Percentiles rank a stretch among this genome's conserved stretches.
phyloP scores from a whole-genome alignment of 2,888 invertebrate species.

The Oeneis ivallda region DNA sequence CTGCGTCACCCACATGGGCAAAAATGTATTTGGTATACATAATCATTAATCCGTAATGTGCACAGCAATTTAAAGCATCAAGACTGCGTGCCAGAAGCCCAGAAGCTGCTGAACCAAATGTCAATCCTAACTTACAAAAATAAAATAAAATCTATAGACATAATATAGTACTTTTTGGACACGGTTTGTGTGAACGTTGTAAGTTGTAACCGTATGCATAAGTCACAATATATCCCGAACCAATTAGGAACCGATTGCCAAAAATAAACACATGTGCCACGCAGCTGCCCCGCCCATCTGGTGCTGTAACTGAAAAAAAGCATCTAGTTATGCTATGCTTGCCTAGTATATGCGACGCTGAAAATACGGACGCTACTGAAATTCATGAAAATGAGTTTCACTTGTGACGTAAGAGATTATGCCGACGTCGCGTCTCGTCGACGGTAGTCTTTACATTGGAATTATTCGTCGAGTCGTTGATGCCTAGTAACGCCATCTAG shows the following conservation, averaged over 20 bases:
- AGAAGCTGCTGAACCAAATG: too few species aligned
- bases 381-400: slow-evolving; percentile 34
- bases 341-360: slow-evolving; percentile 56
- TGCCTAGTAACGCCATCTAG: slow-evolving; percentile 36
- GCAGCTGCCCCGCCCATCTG: slow-evolving; percentile 30
- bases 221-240: slow-evolving; percentile 3
- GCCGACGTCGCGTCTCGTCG: neutral
- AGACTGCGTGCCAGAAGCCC: too few species aligned
- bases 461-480: neutral
- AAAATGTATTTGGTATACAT: too few species aligned
- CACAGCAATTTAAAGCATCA: too few species aligned
- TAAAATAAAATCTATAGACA: too few species aligned
- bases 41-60: too few species aligned
- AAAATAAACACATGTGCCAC: slow-evolving; percentile 26
- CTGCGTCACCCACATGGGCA: too few species aligned
- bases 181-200: neutral
- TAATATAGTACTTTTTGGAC: neutral
- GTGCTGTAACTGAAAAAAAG: slow-evolving; percentile 40
- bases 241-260: slow-evolving; percentile 24
- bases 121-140: too few species aligned
- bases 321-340: slow-evolving; percentile 34
- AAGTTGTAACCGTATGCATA: neutral
- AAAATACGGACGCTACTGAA: slow-evolving; percentile 63
- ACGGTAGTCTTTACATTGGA: neutral
- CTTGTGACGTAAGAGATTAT: slow-evolving; percentile 24